phyloP scores from a whole-genome alignment of 2,888 invertebrate species.

The Plagodis dolabraria region DNA sequence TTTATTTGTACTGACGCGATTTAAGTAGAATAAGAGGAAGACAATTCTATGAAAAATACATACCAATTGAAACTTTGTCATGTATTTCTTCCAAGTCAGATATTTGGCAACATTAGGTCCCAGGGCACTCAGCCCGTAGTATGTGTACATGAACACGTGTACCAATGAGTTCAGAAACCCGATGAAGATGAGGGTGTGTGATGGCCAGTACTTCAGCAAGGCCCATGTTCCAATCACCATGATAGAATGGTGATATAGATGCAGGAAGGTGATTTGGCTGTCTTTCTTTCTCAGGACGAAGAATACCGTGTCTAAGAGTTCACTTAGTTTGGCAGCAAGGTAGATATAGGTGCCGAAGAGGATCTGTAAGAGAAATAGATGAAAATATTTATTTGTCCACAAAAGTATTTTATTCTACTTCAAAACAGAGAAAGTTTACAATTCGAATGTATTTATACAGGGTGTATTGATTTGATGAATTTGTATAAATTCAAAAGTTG shows the following conservation, averaged over 20 bases:
- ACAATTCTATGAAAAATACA: conserved; percentile 39
- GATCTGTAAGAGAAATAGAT: conserved; percentile 64
- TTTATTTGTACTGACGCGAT: too few relatives aligned
- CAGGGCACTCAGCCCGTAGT: conserved; percentile 90
- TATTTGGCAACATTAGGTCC: conserved; percentile 90
- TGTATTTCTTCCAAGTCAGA: conserved; percentile 94
- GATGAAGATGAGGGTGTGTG: conserved; percentile 89
- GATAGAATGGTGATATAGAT: conserved; percentile 93
- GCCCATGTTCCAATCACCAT: conserved; percentile 91
- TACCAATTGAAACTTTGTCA: conserved; percentile 92
- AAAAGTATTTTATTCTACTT: too few relatives aligned
- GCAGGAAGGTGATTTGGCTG: conserved; percentile 93
- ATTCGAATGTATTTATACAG: too few relatives aligned
- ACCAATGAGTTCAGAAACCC: conserved; percentile 90
- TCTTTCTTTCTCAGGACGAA: conserved; percentile 93
- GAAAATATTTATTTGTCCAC: too few relatives aligned
- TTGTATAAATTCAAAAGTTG: too few relatives aligned
- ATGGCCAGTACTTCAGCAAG: conserved; percentile 89
- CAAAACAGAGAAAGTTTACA: too few relatives aligned
- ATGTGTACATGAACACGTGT: conserved; percentile 93
- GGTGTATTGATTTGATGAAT: too few relatives aligned
- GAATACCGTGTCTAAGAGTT: conserved; percentile 92
- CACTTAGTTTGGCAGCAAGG: conserved; percentile 90
- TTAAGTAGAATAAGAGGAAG: too few relatives aligned
- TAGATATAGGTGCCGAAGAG: conserved; percentile 86